Evolutionary conservation across 2,888 invertebrate genomes (phyloP), one percentile per base, ranked within the genome.

Genomic region (Antheraea assamensis): DNA sequence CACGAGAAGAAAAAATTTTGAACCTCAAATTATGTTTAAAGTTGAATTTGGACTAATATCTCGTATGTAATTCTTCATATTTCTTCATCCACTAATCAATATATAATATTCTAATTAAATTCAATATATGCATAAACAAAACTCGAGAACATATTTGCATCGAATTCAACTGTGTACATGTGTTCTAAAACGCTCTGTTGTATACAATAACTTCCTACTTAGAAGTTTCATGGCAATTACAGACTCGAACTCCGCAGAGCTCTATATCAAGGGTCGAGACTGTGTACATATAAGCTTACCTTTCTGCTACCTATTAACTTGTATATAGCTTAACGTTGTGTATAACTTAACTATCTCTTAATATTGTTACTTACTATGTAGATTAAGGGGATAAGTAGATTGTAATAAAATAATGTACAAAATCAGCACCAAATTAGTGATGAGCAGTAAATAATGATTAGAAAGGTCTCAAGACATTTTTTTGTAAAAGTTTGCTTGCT

Each of bases 161-260:
- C 27, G 27, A 64, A 64, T 64, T 64, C 27, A 17, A 27, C 61
- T 64, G 61, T 64, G 17, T 30, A 27, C 4, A 42, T 13, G 24
- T 71, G 55, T 74, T 71, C 71, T 71, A 64, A 47, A 64, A 66
- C 35, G 73, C 49, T 64, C 47, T 35, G 61, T 52, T 74, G 71
- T 74, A 61, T 78, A 73, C 70, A 71, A 73, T 75, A 81, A 78
- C 79, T 78, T 75, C 74, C 64, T 47, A 78, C 75, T 73, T 72
- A 70, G 73, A 81, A 78, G 78, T 79, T 75, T 66, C 71, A 52
- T 71, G 78, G 76, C 79, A 83, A 81, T 83, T 82, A 81, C 76
- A 70, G 80, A 78, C 78, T 78, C 24, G 31, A 31, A 24, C 66
- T 71, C 19, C n/a, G 31, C 70, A 74, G 19, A 64, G 30, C 71